These are phyloP conservation scores for Balanococcus diminutus DNA, from an alignment of 2,888 invertebrate genomes.

Conservation along the genomic window DNA sequence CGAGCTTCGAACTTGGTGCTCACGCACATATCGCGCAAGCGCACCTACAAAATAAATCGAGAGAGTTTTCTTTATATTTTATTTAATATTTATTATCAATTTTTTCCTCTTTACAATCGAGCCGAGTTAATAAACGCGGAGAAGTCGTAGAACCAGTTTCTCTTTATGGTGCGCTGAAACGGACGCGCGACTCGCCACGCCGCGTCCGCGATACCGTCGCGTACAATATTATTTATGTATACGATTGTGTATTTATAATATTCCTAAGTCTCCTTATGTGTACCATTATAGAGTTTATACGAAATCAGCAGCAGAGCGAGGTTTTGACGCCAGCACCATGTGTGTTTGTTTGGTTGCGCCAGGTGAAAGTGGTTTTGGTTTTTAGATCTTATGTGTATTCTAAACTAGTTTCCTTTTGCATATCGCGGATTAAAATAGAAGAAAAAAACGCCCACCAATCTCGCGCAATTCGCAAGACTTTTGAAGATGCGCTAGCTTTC, in stretches of 20 bases:
- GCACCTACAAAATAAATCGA: neutral
- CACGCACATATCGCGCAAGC: neutral
- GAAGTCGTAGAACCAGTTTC: slow-evolving; percentile 5
- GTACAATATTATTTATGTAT: neutral
- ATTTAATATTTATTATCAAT: slow-evolving; percentile 6
- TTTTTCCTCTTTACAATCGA: neutral
- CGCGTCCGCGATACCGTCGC: neutral
- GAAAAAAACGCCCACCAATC: neutral
- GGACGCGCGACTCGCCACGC: neutral
- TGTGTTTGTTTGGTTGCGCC: neutral
- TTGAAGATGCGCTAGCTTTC: neutral
- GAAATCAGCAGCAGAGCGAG: neutral
- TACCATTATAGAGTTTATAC: neutral
- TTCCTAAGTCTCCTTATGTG: neutral
- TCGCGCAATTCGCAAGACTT: neutral
- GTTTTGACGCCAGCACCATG: neutral
- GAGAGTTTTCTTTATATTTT: neutral
- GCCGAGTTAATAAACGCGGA: neutral
- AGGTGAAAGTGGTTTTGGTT: neutral
- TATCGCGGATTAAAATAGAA: slow-evolving; percentile 13
- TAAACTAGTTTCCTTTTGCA: slow-evolving; percentile 24
- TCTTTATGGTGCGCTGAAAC: neutral
- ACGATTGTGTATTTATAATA: neutral
- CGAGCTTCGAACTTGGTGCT: neutral
- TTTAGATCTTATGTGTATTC: neutral